Percentiles rank a stretch among this genome's conserved stretches.
Evolutionary conservation across 2,888 invertebrate genomes (phyloP).

Genomic region (Cantharis rustica): DNA sequence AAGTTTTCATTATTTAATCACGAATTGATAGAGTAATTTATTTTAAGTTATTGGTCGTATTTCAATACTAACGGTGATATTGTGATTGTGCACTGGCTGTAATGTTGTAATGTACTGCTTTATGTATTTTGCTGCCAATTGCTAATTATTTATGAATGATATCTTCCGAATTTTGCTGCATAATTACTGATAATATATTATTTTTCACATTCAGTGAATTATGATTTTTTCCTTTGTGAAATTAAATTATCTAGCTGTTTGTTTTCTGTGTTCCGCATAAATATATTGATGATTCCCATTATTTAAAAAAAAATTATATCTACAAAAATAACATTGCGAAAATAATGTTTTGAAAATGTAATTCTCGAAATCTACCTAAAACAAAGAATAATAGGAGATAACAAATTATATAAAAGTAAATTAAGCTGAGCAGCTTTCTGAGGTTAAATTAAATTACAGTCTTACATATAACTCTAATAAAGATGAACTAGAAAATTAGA

Average conservation of each 20-base stretch:
- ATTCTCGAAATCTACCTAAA: background rate
- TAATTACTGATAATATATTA: background rate
- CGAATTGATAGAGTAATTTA: conserved; percentile 19
- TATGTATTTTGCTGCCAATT: conserved; percentile 3
- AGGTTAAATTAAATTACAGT: background rate
- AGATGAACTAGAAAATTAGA: background rate
- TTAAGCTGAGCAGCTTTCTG: background rate
- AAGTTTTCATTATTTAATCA: conserved; percentile 24
- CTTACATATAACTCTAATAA: background rate
- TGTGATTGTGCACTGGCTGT: background rate
- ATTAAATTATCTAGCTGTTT: background rate
- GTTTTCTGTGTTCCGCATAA: background rate
- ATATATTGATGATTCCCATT: background rate
- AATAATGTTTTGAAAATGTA: background rate
- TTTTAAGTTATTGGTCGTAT: conserved; percentile 25
- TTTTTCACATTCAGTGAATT: background rate
- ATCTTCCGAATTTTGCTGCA: conserved; percentile 1
- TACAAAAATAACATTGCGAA: background rate
- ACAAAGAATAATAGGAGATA: background rate
- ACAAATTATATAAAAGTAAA: background rate
- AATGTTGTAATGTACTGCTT: conserved; percentile 12
- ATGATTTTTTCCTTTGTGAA: background rate
- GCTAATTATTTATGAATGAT: conserved; percentile 7
- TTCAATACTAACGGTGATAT: conserved; percentile 23
- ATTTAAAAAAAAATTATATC: background rate